phyloP scores from a whole-genome alignment of 2,888 invertebrate species.

The Ectemnius cavifrons region DNA sequence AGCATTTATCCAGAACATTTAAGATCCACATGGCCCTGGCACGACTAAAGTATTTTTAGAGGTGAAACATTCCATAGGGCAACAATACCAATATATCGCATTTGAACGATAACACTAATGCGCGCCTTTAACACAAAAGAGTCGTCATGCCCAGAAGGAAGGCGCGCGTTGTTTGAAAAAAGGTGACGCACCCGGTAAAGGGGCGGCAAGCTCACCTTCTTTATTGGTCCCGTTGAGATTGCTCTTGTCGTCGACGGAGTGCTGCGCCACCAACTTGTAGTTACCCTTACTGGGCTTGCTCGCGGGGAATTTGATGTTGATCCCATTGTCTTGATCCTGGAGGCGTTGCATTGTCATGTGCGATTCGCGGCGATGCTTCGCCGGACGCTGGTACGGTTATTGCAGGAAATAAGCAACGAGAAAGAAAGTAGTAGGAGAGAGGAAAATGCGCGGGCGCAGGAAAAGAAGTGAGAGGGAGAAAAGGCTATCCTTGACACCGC shows the following conservation, averaged over 20 bases:
- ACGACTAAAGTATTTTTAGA: slow-evolving; percentile 21
- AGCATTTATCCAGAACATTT: slow-evolving; percentile 19
- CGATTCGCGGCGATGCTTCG: slow-evolving; percentile 34
- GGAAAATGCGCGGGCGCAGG: not conserved
- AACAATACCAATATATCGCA: not conserved
- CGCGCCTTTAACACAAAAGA: not conserved
- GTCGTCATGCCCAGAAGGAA: no score
- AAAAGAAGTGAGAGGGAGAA: not conserved
- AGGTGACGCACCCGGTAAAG: not conserved
- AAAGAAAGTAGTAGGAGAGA: slow-evolving; percentile 8
- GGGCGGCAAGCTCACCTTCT: slow-evolving; percentile 49
- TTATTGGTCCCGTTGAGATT: slow-evolving; percentile 64
- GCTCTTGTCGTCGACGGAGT: slow-evolving; percentile 45
- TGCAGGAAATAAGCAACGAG: not conserved
- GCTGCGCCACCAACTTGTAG: slow-evolving; percentile 67
- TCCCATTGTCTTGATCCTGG: slow-evolving; percentile 75
- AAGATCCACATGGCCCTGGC: not conserved
- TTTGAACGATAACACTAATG: not conserved
- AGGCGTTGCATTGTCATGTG: slow-evolving; percentile 68
- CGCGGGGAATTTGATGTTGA: slow-evolving; percentile 73
- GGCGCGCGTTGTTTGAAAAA: not conserved
- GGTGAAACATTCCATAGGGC: not conserved
- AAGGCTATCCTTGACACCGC: not conserved
- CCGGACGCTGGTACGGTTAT: not conserved
- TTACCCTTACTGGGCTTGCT: slow-evolving; percentile 64